Evolutionary conservation across 2,113 vertebrate genomes (phyloP).

Genomic region (Cebus imitator): DNA sequence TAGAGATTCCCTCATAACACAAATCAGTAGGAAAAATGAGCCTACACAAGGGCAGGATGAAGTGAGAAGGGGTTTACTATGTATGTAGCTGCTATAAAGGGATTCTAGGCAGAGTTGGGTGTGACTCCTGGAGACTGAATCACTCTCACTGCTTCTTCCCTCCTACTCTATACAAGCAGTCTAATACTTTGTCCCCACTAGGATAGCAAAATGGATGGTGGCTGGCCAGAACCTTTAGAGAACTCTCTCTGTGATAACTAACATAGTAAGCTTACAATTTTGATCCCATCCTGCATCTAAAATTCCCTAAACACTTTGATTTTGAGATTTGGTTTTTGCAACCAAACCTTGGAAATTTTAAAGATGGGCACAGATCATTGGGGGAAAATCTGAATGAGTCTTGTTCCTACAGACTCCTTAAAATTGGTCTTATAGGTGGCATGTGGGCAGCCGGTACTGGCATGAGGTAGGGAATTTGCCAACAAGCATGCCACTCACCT

Average conservation of each 20-base stretch:
- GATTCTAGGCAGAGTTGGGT: not conserved
- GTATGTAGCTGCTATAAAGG: not conserved
- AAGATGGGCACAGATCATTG: not conserved
- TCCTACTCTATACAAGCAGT: not conserved
- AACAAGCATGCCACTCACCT: constrained; percentile 82
- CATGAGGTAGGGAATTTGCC: not conserved
- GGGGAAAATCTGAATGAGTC: not conserved
- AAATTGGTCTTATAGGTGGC: fast-evolving
- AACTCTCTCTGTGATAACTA: not conserved
- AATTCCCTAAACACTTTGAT: not conserved
- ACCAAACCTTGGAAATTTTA: not conserved
- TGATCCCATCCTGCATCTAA: not conserved
- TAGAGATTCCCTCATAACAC: not conserved
- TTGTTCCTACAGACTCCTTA: not conserved
- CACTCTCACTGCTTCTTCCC: not conserved
- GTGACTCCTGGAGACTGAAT: not conserved
- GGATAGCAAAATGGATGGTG: not conserved
- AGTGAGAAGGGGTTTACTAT: not conserved
- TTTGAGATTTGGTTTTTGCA: not conserved
- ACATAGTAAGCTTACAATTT: not conserved
- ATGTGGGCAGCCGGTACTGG: no score
- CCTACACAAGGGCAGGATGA: not conserved
- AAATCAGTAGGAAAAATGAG: not conserved
- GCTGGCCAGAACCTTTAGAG: not conserved
- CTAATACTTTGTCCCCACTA: no score